A percentile compares a stretch with the other conserved stretches of the same genome.
These are phyloP conservation scores for Syngnathus scovelli DNA, from an alignment of 2,113 vertebrate species.

Conservation along the genomic window DNA sequence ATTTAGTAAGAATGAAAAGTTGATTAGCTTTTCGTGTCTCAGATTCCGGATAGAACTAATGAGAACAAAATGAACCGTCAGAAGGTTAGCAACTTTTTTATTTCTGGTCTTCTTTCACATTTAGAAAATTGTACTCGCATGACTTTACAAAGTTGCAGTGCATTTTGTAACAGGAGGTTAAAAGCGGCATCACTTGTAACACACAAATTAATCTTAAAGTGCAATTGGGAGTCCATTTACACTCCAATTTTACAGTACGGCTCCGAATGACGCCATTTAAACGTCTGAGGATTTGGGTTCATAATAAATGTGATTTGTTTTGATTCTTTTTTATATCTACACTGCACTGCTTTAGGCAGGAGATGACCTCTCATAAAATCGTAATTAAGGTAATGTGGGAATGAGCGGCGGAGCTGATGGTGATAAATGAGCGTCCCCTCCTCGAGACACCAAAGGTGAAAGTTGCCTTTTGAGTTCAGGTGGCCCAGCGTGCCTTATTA, in stretches of 20 bases:
- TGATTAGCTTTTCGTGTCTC: slow-evolving; percentile 48
- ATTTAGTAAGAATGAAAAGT: slow-evolving; percentile 51
- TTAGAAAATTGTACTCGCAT: slow-evolving; percentile 4
- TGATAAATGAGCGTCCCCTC: slow-evolving; percentile 50
- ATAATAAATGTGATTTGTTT: slow-evolving; percentile 62
- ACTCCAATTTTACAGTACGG: slow-evolving; percentile 32
- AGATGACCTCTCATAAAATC: slow-evolving; percentile 64
- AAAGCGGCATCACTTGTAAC: slow-evolving; percentile 8
- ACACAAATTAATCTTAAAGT: slow-evolving; percentile 38
- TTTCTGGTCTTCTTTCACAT: slow-evolving; percentile 6
- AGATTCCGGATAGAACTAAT: slow-evolving; percentile 35
- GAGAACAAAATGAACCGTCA: slow-evolving; percentile 45
- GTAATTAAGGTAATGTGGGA: slow-evolving; percentile 66
- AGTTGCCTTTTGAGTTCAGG: slow-evolving; percentile 43
- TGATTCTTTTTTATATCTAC: slow-evolving; percentile 35
- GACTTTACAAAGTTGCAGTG: slow-evolving; percentile 23
- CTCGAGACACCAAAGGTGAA: slow-evolving; percentile 55
- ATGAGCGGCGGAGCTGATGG: slow-evolving; percentile 51
- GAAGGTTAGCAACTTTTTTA: slow-evolving; percentile 12
- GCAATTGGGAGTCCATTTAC: slow-evolving; percentile 30
- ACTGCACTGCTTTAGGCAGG: slow-evolving; percentile 47
- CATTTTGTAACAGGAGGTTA: neutral
- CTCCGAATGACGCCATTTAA: slow-evolving; percentile 30
- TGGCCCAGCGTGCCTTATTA: slow-evolving; percentile 25
- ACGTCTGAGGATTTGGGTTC: slow-evolving; percentile 11